Conservation (phyloP, 2,888 invertebrate species). For the Phlogophora meticulosa region DNA sequence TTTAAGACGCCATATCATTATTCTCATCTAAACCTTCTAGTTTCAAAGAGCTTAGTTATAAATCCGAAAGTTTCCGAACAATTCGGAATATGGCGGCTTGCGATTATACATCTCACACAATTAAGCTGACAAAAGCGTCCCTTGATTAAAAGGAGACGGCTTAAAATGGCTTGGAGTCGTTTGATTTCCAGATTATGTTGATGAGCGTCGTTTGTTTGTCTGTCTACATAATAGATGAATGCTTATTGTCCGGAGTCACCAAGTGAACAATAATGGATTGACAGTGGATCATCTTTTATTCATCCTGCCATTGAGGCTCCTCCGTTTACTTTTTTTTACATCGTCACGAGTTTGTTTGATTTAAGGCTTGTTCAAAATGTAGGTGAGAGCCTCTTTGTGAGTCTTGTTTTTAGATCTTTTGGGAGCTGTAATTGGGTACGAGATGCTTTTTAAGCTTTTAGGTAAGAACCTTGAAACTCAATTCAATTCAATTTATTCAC, state of each 20-base stretch:
- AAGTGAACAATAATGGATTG: conserved; percentile 66
- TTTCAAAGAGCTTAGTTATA: conserved; percentile 62
- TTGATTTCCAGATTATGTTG: conserved; percentile 71
- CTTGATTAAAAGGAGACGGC: conserved; percentile 73
- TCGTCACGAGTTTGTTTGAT: conserved; percentile 41
- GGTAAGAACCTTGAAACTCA: not conserved
- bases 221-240: conserved; percentile 53
- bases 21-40: conserved; percentile 57
- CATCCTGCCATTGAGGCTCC: conserved; percentile 41
- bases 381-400: conserved; percentile 15
- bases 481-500: not conserved
- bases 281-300: conserved; percentile 61
- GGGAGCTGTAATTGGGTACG: conserved; percentile 27
- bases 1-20: conserved; percentile 56
- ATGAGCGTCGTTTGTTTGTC: conserved; percentile 60
- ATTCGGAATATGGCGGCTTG: conserved; percentile 53
- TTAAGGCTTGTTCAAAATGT: conserved; percentile 48
- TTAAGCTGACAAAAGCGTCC: conserved; percentile 72
- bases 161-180: conserved; percentile 66
- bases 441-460: not conserved
- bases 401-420: conserved; percentile 15
- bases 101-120: conserved; percentile 67
- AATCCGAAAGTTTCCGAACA: conserved; percentile 63
- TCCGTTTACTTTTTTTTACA: conserved; percentile 44
- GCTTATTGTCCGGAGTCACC: conserved; percentile 51